A percentile compares a stretch with the other conserved stretches of the same genome.
These are phyloP conservation scores for Paratilapia polleni DNA, from an alignment of 2,113 vertebrate genomes.

Conservation along the genomic window DNA sequence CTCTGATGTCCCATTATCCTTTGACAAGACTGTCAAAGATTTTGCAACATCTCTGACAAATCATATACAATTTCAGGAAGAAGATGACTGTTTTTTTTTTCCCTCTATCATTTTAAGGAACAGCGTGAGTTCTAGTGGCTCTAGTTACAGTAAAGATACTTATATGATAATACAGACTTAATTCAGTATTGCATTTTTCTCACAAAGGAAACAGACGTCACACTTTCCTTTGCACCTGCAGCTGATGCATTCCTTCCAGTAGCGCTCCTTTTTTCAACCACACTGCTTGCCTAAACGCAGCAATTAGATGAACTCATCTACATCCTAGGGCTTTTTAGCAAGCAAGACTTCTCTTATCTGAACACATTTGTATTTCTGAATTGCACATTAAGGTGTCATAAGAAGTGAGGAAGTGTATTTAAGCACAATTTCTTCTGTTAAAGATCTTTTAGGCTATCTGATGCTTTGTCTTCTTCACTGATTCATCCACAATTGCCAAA, in stretches of 20 bases:
- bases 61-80: slow-evolving; percentile 2
- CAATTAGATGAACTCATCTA: slow-evolving; percentile 75
- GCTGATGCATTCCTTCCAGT: slow-evolving; percentile 46
- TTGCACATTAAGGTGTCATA: slow-evolving; percentile 51
- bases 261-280: slow-evolving; percentile 30
- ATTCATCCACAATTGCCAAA: not conserved
- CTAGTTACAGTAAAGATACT: not conserved
- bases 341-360: slow-evolving; percentile 62
- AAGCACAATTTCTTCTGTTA: slow-evolving; percentile 19
- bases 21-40: not conserved
- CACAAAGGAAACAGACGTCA: slow-evolving; percentile 3
- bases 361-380: slow-evolving; percentile 69
- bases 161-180: not conserved
- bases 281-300: slow-evolving; percentile 67
- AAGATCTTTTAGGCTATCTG: not conserved
- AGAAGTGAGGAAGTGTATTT: slow-evolving; percentile 37
- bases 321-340: slow-evolving; percentile 66
- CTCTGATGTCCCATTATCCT: slow-evolving; percentile 46
- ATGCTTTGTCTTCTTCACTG: not conserved
- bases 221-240: slow-evolving; percentile 63
- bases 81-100: not conserved
- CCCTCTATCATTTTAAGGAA: not conserved
- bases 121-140: not conserved
- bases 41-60: not conserved
- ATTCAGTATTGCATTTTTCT: slow-evolving; percentile 5